phyloP scores from a whole-genome alignment of 2,113 vertebrate genomes.

The Psittacus erithacus region DNA sequence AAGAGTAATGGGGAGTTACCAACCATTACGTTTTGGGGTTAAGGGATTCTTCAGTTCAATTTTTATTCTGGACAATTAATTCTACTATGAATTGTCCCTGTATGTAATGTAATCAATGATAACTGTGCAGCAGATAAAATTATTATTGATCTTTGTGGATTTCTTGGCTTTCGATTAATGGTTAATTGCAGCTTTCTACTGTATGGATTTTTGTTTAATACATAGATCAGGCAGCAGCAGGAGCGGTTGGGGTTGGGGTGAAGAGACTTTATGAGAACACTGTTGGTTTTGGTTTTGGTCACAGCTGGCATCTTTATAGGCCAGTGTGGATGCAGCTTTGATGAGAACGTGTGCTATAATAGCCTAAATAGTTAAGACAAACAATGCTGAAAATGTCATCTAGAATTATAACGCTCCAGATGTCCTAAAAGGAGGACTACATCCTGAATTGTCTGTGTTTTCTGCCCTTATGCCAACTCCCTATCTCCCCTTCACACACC shows the following conservation, averaged over 20 bases:
- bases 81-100: not conserved
- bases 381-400: not conserved
- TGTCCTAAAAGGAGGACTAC: not conserved
- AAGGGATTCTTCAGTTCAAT: not conserved
- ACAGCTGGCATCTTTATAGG: conserved; percentile 4
- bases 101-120: not conserved
- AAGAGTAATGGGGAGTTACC: not conserved
- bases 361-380: conserved; percentile 6
- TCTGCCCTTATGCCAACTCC: not conserved
- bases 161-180: not conserved
- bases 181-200: not conserved
- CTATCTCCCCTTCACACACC: not conserved
- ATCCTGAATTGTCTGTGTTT: not conserved
- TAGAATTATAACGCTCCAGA: not conserved
- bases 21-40: not conserved
- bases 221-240: not conserved
- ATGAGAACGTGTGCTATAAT: not conserved
- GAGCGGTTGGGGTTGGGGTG: not conserved
- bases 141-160: not conserved
- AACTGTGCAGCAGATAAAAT: not conserved
- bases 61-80: not conserved
- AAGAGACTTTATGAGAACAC: not conserved
- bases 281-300: not conserved
- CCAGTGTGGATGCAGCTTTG: not conserved
- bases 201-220: not conserved